These are phyloP conservation scores for Corythornis vintsioides DNA, from an alignment of 2,113 vertebrate genomes.

Conservation along the genomic window DNA sequence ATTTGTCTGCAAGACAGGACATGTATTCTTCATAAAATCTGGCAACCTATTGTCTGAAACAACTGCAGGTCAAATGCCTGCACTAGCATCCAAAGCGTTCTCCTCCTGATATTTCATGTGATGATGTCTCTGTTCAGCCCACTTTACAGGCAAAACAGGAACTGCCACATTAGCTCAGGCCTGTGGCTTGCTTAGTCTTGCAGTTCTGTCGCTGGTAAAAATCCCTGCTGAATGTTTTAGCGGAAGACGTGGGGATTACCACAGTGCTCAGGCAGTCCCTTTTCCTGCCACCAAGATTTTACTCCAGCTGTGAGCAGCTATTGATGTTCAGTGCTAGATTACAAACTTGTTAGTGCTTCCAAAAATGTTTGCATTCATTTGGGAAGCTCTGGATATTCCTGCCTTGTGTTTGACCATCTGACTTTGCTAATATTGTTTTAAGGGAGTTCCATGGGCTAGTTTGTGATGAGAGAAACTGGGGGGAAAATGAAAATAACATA, in stretches of 20 bases:
- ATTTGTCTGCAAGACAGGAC: not conserved
- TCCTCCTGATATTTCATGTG: not conserved
- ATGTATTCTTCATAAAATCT: not conserved
- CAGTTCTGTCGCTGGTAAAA: not conserved
- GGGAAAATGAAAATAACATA: not conserved
- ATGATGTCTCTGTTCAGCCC: not conserved
- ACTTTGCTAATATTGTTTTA: not conserved
- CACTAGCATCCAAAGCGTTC: not conserved
- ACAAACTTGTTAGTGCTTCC: not conserved
- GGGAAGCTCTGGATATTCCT: not conserved
- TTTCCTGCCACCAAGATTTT: not conserved
- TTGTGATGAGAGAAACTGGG: not conserved
- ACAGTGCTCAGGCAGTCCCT: not conserved
- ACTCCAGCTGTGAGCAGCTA: not conserved
- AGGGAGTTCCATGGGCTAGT: not conserved
- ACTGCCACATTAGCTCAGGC: not conserved
- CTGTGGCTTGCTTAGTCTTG: not conserved
- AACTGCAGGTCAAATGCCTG: not conserved
- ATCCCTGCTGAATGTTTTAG: not conserved
- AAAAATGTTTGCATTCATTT: not conserved
- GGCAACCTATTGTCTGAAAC: not conserved
- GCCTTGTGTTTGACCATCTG: not conserved
- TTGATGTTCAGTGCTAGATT: not conserved
- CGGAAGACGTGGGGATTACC: not conserved
- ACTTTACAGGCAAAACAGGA: not conserved